A percentile compares a stretch with the other conserved stretches of the same genome.
Evolutionary conservation across 2,797 vertebrate species (phyloP).

Genomic region (Sebastolobus alascanus): DNA sequence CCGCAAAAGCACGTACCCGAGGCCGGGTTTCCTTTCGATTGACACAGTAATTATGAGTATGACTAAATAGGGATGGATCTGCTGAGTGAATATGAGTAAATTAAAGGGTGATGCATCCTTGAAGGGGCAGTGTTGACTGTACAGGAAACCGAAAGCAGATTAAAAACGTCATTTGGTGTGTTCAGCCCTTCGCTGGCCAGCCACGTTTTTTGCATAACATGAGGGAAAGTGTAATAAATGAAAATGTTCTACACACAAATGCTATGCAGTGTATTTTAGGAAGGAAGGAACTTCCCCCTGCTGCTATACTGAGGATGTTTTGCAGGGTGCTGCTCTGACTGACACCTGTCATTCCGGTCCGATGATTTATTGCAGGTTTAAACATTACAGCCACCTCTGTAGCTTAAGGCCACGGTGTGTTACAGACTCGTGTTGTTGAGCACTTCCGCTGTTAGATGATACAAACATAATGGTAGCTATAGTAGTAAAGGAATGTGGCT

Average conservation of each 20-base stretch:
- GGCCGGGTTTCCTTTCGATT: constrained; percentile 33
- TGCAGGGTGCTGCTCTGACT: constrained; percentile 34
- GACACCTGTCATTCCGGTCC: constrained; percentile 72
- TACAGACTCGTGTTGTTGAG: background rate
- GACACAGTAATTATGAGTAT: constrained; percentile 29
- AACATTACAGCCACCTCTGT: constrained; percentile 8
- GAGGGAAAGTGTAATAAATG: background rate
- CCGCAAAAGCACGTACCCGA: constrained; percentile 13
- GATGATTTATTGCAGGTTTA: constrained; percentile 15
- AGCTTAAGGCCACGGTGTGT: background rate
- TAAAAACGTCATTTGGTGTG: constrained; percentile 37
- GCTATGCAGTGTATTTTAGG: background rate
- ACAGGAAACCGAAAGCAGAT: constrained; percentile 59
- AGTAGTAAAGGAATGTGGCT: constrained; percentile 64
- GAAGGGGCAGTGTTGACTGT: constrained; percentile 53
- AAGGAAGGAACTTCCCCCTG: too few relatives aligned
- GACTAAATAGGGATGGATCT: constrained; percentile 37
- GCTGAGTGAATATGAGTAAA: constrained; percentile 29
- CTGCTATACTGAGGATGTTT: background rate
- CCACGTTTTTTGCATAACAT: constrained; percentile 19
- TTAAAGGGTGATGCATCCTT: constrained; percentile 9
- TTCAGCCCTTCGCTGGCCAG: constrained; percentile 4
- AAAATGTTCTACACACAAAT: background rate
- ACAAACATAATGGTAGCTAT: constrained; percentile 23
- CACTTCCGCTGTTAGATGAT: constrained; percentile 5